Conservation (phyloP, 2,888 invertebrate species). For the Embidobia sp. region DNA sequence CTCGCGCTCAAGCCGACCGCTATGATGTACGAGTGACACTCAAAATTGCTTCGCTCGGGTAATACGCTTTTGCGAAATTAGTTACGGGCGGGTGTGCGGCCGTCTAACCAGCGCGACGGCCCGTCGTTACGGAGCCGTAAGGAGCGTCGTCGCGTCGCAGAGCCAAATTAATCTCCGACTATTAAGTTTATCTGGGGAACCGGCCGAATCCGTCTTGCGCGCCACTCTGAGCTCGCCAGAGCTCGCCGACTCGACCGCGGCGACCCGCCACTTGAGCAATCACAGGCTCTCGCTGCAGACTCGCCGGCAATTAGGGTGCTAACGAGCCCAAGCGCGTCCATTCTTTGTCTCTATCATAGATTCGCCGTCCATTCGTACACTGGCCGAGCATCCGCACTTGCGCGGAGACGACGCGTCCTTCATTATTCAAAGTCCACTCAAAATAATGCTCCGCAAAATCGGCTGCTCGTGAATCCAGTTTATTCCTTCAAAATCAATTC, state of each 20-base stretch:
- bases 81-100: slow-evolving; percentile 56
- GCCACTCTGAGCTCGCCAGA: slow-evolving; percentile 4
- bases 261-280: no score
- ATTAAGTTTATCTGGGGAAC: slow-evolving; percentile 76
- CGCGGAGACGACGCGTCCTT: slow-evolving; percentile 27
- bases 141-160: slow-evolving; percentile 56
- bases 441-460: no score
- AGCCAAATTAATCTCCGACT: slow-evolving; percentile 73
- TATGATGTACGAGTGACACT: slow-evolving; percentile 64
- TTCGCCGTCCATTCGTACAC: slow-evolving; percentile 21
- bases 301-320: slow-evolving; percentile 66
- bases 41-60: slow-evolving; percentile 60
- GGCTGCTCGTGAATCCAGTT: no score
- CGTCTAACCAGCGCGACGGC: slow-evolving; percentile 34
- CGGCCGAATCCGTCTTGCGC: slow-evolving; percentile 52
- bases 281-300: slow-evolving; percentile 49
- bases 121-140: slow-evolving; percentile 54
- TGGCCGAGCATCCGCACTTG: slow-evolving; percentile 1
- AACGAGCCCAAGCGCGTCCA: slow-evolving; percentile 66
- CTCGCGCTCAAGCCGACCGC: slow-evolving; percentile 24
- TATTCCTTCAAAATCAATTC: no score
- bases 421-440: slow-evolving; percentile 25
- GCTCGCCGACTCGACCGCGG: slow-evolving; percentile 36
- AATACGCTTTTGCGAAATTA: slow-evolving; percentile 63
- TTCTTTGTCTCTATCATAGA: slow-evolving; percentile 60